Evolutionary conservation across 92 coral and sea anemone genomes (phyloP).

Genomic region (Epizoanthus stellaris): DNA sequence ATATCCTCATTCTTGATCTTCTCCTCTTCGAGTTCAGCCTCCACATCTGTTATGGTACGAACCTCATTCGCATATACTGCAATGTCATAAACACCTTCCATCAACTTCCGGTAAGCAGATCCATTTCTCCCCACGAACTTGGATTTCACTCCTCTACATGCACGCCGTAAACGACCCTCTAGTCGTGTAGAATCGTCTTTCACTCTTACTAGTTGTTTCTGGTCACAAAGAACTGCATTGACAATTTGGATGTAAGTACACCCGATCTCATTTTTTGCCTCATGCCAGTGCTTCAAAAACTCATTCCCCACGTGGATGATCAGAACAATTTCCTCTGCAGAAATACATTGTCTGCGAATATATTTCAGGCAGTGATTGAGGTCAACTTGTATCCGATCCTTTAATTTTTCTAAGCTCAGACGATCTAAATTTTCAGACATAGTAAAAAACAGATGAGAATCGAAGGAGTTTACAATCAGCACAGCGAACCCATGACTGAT

Average conservation of each 20-base stretch:
- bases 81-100: conserved; percentile 27
- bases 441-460: not conserved
- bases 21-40: conserved; percentile 11
- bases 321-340: conserved; percentile 33
- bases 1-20: conserved; percentile 17
- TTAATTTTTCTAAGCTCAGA: conserved; percentile 19
- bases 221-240: conserved; percentile 19
- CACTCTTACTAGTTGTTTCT: conserved; percentile 11
- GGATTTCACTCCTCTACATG: conserved; percentile 6
- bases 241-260: conserved; percentile 39
- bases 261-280: conserved; percentile 13
- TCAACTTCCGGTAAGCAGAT: conserved; percentile 23
- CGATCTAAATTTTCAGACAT: conserved; percentile 44
- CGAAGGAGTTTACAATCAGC: not conserved
- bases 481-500: conserved; percentile 21
- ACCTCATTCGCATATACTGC: conserved; percentile 24
- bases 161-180: conserved; percentile 43
- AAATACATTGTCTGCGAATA: conserved; percentile 26
- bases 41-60: conserved; percentile 16
- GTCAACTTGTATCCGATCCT: conserved; percentile 38
- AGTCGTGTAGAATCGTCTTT: conserved; percentile 10
- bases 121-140: conserved; percentile 51
- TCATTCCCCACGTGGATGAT: conserved; percentile 41
- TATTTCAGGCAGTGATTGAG: conserved; percentile 36
- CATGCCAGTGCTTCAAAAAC: conserved; percentile 38